phyloP scores from a whole-genome alignment of 1,140 invertebrate genomes.

The Philopotamus ludificatus region DNA sequence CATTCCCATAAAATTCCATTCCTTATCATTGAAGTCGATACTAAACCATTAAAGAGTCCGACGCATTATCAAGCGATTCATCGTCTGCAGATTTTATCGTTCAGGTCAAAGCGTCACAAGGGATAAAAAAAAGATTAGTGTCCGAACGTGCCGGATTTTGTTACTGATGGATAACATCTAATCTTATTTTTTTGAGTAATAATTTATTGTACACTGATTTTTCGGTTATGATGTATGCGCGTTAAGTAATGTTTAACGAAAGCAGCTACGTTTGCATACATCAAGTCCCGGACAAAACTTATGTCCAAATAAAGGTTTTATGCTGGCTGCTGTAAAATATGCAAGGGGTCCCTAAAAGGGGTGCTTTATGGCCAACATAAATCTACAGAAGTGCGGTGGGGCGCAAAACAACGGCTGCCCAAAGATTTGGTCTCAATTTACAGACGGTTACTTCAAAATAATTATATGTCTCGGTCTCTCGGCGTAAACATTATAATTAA shows the following conservation, averaged over 20 bases:
- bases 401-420: slow-evolving; percentile 17
- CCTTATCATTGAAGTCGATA: no score
- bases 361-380: slow-evolving; percentile 24
- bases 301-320: slow-evolving; percentile 26
- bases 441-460: slow-evolving; percentile 12
- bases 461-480: neutral
- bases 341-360: slow-evolving; percentile 27
- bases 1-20: no score
- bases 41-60: no score
- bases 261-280: slow-evolving; percentile 8
- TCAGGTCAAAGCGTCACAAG: no score
- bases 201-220: no score
- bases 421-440: slow-evolving; percentile 28
- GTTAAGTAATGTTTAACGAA: slow-evolving; percentile 10
- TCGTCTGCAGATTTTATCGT: no score
- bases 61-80: no score
- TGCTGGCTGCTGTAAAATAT: slow-evolving; percentile 15
- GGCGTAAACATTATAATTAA: neutral
- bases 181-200: no score
- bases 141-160: no score
- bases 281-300: slow-evolving; percentile 18
- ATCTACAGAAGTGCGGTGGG: slow-evolving; percentile 16
- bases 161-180: no score
- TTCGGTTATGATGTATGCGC: neutral
- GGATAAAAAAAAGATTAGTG: no score